phyloP scores from a whole-genome alignment of 2,888 invertebrate species.

The Encarsia formosa region DNA sequence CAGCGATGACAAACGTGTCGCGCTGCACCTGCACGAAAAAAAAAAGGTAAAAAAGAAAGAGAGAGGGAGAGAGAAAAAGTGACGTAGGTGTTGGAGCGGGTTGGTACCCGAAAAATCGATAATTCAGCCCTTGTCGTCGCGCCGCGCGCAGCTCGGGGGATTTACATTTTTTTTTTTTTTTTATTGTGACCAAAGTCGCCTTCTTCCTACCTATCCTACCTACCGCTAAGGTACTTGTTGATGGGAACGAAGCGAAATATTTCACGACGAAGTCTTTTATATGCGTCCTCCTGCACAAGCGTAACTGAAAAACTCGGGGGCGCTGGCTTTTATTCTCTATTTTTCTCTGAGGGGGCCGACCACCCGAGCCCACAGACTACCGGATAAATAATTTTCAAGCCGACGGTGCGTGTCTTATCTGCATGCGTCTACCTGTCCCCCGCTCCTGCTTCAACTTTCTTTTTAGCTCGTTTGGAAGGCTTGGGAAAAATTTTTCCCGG shows the following conservation, averaged over 20 bases:
- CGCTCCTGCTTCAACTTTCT: too few species aligned
- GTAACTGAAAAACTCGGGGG: too few species aligned
- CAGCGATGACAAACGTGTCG: too few species aligned
- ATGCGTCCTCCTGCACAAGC: background rate
- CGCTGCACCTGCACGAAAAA: too few species aligned
- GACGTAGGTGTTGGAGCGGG: background rate
- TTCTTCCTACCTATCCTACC: too few species aligned
- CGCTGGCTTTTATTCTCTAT: background rate
- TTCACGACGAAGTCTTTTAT: constrained; percentile 19
- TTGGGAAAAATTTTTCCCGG: too few species aligned
- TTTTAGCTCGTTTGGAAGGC: too few species aligned
- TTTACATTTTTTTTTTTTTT: constrained; percentile 16
- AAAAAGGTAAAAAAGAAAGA: too few species aligned
- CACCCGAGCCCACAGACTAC: too few species aligned
- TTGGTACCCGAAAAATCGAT: constrained; percentile 11
- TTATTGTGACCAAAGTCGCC: too few species aligned
- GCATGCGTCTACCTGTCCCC: too few species aligned
- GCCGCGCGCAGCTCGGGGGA: background rate
- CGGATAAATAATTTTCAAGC: constrained; percentile 21
- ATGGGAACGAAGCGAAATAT: constrained; percentile 20
- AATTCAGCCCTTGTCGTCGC: constrained; percentile 12
- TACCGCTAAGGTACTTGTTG: constrained; percentile 20
- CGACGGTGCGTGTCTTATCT: constrained; percentile 5
- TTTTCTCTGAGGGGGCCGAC: too few species aligned
- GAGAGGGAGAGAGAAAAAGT: background rate